Percentiles rank a stretch among this genome's conserved stretches.
Evolutionary conservation across 2,113 vertebrate species (phyloP).

Genomic region (Siniperca chuatsi): DNA sequence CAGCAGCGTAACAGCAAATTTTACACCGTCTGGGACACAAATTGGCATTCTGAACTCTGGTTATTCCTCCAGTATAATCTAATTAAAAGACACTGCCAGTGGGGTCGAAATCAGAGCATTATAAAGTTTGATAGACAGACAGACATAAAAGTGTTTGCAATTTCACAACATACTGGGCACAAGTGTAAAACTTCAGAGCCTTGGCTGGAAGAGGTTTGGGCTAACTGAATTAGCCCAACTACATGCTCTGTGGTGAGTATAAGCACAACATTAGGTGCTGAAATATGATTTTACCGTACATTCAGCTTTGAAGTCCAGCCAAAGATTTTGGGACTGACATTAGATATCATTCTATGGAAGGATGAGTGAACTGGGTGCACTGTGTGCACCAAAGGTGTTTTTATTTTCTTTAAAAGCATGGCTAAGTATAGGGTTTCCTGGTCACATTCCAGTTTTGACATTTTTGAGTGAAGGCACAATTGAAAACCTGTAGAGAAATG

Average conservation of each 20-base stretch:
- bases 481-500: slow-evolving; percentile 13
- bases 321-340: slow-evolving; percentile 69
- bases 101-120: slow-evolving; percentile 77
- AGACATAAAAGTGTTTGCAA: slow-evolving; percentile 80
- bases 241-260: slow-evolving; percentile 60
- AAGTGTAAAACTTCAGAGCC: slow-evolving; percentile 74
- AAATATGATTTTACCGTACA: slow-evolving; percentile 66
- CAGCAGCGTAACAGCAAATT: slow-evolving; percentile 78
- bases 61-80: slow-evolving; percentile 80
- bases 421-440: slow-evolving; percentile 46
- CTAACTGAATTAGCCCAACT: slow-evolving; percentile 74
- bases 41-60: slow-evolving; percentile 79
- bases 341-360: slow-evolving; percentile 58
- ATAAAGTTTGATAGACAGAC: slow-evolving; percentile 80
- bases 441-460: slow-evolving; percentile 40
- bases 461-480: slow-evolving; percentile 22
- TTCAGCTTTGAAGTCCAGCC: slow-evolving; percentile 73
- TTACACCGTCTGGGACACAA: slow-evolving; percentile 82
- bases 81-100: slow-evolving; percentile 83
- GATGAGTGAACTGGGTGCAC: slow-evolving; percentile 42
- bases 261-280: slow-evolving; percentile 64
- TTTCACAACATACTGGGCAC: slow-evolving; percentile 67
- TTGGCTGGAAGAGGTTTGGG: slow-evolving; percentile 64
- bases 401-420: slow-evolving; percentile 53
- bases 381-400: slow-evolving; percentile 43